Evolutionary conservation across 2,888 invertebrate genomes (phyloP).

Genomic region (Nemotelus pantherinus): DNA sequence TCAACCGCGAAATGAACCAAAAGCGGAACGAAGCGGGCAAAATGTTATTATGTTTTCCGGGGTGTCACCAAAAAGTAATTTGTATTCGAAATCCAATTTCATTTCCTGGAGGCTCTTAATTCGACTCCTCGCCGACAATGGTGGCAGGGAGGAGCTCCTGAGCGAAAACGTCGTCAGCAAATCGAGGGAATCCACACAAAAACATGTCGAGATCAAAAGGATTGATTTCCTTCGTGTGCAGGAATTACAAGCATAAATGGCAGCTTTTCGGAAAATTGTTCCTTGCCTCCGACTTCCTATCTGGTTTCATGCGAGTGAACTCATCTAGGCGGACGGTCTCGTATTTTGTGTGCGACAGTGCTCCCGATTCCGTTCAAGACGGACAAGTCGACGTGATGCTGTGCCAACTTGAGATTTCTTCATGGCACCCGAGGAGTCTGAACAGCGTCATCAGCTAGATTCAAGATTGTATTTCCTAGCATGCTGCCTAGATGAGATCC

Average conservation of each 20-base stretch:
- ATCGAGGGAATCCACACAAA: no score
- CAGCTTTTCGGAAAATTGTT: background rate
- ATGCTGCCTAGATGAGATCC: background rate
- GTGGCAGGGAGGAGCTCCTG: background rate
- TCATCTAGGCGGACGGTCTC: background rate
- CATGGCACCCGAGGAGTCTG: background rate
- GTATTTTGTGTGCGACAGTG: background rate
- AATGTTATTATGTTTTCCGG: no score
- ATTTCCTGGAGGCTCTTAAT: background rate
- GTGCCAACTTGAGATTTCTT: conserved; percentile 20
- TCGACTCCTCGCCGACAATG: background rate
- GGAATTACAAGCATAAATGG: background rate
- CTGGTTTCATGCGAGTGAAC: background rate
- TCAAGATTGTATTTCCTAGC: background rate
- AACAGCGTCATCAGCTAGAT: background rate
- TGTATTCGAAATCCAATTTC: no score
- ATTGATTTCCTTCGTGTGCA: background rate
- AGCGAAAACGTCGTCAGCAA: no score
- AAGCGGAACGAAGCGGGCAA: no score
- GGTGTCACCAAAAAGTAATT: no score
- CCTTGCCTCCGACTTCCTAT: no score
- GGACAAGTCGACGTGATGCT: conserved; percentile 12
- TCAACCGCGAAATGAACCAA: no score
- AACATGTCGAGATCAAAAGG: background rate
- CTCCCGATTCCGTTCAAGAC: no score